Evolutionary conservation across 2,797 vertebrate genomes (phyloP).

Genomic region (Rhinogobio ventralis): DNA sequence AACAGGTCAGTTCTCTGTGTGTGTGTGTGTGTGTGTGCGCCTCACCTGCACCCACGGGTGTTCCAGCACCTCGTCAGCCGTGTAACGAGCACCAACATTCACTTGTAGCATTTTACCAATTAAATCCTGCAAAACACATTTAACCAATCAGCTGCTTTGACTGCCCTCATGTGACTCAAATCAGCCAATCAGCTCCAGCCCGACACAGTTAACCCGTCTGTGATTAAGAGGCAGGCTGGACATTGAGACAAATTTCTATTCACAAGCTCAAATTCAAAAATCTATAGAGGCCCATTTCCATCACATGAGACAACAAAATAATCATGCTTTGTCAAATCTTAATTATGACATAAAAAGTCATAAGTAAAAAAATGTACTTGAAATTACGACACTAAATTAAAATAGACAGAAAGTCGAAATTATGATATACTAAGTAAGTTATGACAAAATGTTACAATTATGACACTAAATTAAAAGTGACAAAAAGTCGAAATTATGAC

Average conservation of each 20-base stretch:
- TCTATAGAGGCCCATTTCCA: neutral
- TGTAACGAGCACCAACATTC: constrained; percentile 91
- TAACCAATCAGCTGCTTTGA: neutral
- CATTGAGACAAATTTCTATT: too few relatives aligned
- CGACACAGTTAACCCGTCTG: neutral
- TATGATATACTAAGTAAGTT: neutral
- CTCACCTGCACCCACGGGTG: constrained; percentile 97
- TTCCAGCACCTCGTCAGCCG: constrained; percentile 90
- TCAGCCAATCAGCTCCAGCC: neutral
- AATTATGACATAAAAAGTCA: neutral
- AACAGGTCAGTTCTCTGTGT: neutral
- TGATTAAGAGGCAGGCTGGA: too few relatives aligned
- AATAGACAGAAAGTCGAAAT: too few relatives aligned
- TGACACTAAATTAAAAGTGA: neutral
- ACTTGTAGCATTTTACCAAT: constrained; percentile 97
- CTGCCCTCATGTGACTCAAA: neutral
- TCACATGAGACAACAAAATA: neutral
- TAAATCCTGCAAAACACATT: constrained; percentile 81
- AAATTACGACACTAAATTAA: too few relatives aligned
- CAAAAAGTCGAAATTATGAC: too few relatives aligned
- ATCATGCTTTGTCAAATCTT: neutral
- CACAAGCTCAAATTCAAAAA: neutral
- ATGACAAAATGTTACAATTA: neutral
- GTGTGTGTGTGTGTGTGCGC: neutral
- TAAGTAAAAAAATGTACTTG: too few relatives aligned